Evolutionary conservation across 2,888 invertebrate species (phyloP), one percentile per base, ranked within the genome.

Genomic region (Steinernema scapterisci): DNA sequence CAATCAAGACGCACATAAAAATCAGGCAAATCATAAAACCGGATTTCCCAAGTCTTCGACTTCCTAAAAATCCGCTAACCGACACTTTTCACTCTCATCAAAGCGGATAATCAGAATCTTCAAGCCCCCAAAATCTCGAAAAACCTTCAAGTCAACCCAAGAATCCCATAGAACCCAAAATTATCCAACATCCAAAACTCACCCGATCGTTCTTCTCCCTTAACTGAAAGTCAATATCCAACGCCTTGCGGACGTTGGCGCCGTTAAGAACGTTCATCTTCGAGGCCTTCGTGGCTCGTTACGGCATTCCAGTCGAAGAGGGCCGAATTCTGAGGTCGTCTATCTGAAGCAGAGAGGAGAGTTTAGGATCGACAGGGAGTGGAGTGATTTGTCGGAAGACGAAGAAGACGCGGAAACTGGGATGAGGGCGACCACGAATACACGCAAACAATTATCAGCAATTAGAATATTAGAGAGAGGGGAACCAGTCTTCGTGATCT

Each of bases 191-290:
- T n/a, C 38, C 38, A 38, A 38, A 6, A 6, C 38, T 38, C 9
- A 38, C 38, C 63, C 63, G 63, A 63, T 63, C 63, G 31, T 63
- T 63, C 63, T 63, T 63, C 63, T 63, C 63, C 38, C 63, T 63
- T 31, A 63, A 31, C 25, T 63, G 63, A 9, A 63, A 31, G 63
- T 63, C 63, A 27, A 63, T 63, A 27, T 63, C 63, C 16, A 63
- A 27, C 63, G 63, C 63, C 38, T 63, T 63, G 63, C 63, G 63
- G 16, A 63, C 63, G 63, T 63, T 63, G 16, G 63, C 21, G 27
- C 63, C 63, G 63, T 63, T 63, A 13, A 63, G 63, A 63, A 63
- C 63, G 63, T 63, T 63, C 63, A 63, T 63, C 31, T 63, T 63
- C 63, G 52, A 52, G 63, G 31, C 63, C 63, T 19, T 63, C 31